Conservation (phyloP, 2,888 invertebrate genomes). For the Chrysopilus asiliformis region DNA sequence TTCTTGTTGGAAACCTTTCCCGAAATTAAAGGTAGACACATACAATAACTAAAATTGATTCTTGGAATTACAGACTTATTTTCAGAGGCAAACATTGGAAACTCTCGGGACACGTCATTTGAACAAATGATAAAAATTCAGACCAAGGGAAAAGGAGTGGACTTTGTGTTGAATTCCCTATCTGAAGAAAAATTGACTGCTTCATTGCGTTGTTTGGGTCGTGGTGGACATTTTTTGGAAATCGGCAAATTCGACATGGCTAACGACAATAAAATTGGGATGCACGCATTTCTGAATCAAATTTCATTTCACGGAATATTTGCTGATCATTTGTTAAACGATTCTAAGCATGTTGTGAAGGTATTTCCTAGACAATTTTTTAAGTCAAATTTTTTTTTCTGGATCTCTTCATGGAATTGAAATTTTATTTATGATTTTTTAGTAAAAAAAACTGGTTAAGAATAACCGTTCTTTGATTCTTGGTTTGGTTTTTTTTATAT, state of each 20-base stretch:
- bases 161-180: slow-evolving; percentile 80
- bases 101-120: slow-evolving; percentile 75
- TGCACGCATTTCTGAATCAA: slow-evolving; percentile 56
- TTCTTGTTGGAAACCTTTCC: slow-evolving; percentile 44
- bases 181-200: slow-evolving; percentile 80
- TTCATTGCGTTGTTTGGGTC: slow-evolving; percentile 46
- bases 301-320: slow-evolving; percentile 65
- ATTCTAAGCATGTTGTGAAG: too few species aligned
- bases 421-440: too few species aligned
- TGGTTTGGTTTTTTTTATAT: too few species aligned
- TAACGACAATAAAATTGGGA: slow-evolving; percentile 46
- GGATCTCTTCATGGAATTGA: too few species aligned
- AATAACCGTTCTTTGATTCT: background rate
- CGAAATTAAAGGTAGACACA: slow-evolving; percentile 39
- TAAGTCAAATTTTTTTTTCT: too few species aligned
- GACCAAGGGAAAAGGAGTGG: slow-evolving; percentile 79
- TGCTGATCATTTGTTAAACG: slow-evolving; percentile 56
- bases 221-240: slow-evolving; percentile 60
- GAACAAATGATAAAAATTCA: slow-evolving; percentile 67
- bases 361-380: too few species aligned
- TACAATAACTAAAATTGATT: too few species aligned
- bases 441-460: background rate
- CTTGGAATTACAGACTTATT: too few species aligned
- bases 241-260: slow-evolving; percentile 76
- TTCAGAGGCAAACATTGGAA: slow-evolving; percentile 55